Conservation (phyloP, 2,888 invertebrate genomes). For the Callyntrura guangdongensis region DNA sequence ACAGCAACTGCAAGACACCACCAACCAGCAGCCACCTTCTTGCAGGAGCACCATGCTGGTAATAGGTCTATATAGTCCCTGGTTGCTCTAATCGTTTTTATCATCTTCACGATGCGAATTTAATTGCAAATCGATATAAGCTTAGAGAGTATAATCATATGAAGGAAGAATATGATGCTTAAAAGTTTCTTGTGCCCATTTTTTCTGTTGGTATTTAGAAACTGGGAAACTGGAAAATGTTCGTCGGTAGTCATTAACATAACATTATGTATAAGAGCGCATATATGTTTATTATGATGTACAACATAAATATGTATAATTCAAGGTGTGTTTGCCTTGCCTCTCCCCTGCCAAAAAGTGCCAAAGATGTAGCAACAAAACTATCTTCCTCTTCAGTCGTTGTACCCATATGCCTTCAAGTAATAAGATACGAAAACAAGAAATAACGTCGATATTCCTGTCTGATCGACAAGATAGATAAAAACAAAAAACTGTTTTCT, state of each 20-base stretch:
- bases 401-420: too few relatives aligned
- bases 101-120: slow-evolving; percentile 57
- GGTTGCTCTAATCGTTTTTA: slow-evolving; percentile 31
- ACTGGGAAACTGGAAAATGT: too few relatives aligned
- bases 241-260: too few relatives aligned
- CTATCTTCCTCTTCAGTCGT: too few relatives aligned
- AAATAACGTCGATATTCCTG: neutral
- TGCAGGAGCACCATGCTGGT: slow-evolving; percentile 20
- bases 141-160: neutral
- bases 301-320: too few relatives aligned
- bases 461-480: neutral
- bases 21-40: too few relatives aligned
- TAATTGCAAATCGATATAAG: slow-evolving; percentile 67
- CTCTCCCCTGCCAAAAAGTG: too few relatives aligned
- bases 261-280: neutral
- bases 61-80: neutral
- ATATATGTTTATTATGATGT: too few relatives aligned
- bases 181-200: neutral
- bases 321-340: too few relatives aligned
- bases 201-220: neutral
- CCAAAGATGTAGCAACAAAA: too few relatives aligned
- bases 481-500: neutral
- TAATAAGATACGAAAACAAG: too few relatives aligned
- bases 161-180: neutral
- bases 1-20: neutral